Evolutionary conservation across 53 echinoderm and acorn worm species (phyloP).

Genomic region (Arbacia lixula): DNA sequence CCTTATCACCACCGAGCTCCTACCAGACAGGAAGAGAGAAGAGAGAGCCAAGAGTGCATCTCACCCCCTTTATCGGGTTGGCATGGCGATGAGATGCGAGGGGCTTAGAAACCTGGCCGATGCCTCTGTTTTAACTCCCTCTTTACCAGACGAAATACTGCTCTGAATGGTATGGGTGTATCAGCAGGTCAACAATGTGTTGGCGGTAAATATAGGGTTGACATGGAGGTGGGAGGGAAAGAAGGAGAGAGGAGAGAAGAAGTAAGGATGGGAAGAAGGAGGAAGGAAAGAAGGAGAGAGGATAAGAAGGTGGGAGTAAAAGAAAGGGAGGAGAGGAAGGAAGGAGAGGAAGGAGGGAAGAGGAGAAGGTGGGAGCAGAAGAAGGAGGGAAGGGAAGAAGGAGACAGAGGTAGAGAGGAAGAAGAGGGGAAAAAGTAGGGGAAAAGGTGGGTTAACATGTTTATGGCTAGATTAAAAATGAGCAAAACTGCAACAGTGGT

Average conservation of each 20-base stretch:
- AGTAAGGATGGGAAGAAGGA: background rate
- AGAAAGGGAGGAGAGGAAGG: background rate
- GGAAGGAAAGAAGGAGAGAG: background rate
- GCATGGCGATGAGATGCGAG: too few relatives aligned
- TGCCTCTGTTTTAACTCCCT: too few relatives aligned
- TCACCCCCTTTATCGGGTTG: too few relatives aligned
- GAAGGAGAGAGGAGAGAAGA: background rate
- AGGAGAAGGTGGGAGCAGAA: background rate
- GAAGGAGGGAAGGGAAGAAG: background rate
- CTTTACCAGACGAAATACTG: too few relatives aligned
- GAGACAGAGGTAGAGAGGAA: background rate
- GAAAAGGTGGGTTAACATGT: background rate
- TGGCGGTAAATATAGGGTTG: too few relatives aligned
- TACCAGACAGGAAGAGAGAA: too few relatives aligned
- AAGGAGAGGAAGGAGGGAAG: background rate
- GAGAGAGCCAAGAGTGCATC: too few relatives aligned
- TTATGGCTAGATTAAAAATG: background rate
- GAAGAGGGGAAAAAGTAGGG: background rate
- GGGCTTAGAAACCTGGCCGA: too few relatives aligned
- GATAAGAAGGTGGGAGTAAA: background rate
- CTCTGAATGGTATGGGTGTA: too few relatives aligned
- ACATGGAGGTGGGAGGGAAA: background rate
- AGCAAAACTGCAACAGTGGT: too few relatives aligned
- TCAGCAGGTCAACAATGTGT: too few relatives aligned
- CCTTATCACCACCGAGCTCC: too few relatives aligned